These are phyloP conservation scores for Cassiopea xamachana DNA, from an alignment of 30 jellyfish, hydroid and myxozoan genomes.

Conservation along the genomic window DNA sequence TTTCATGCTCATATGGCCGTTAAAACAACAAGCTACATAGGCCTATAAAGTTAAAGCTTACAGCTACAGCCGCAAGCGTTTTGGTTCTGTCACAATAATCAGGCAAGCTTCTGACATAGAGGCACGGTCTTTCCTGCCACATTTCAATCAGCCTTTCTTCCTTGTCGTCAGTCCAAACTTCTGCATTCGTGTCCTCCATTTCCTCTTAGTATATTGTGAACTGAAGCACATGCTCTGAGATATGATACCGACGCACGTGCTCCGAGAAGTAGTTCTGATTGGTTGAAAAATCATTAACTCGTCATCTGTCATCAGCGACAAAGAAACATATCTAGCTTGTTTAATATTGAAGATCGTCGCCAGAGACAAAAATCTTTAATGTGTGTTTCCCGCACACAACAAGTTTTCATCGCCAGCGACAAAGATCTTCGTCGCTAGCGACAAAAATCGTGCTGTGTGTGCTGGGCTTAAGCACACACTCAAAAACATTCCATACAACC, in stretches of 20 bases:
- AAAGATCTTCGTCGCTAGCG: background rate
- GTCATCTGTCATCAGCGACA: background rate
- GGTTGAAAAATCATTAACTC: background rate
- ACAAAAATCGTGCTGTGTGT: background rate
- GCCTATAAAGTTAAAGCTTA: background rate
- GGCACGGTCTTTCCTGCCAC: constrained; percentile 40
- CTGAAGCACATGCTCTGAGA: background rate
- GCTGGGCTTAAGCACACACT: background rate
- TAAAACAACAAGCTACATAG: background rate
- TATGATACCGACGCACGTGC: constrained; percentile 1
- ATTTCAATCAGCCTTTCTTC: constrained; percentile 18
- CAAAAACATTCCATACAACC: too few species aligned
- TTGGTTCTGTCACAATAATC: constrained; percentile 16
- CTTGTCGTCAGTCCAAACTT: constrained; percentile 2
- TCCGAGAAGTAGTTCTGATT: constrained; percentile 2
- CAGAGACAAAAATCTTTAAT: constrained; percentile 5
- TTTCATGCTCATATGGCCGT: background rate
- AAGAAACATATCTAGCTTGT: background rate
- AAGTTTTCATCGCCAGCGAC: constrained; percentile 30
- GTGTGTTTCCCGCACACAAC: constrained; percentile 8
- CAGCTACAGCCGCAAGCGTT: constrained; percentile 11
- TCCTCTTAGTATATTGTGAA: background rate
- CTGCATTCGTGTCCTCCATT: background rate
- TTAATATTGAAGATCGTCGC: constrained; percentile 9
- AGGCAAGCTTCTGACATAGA: background rate